Percentiles rank a stretch among this genome's conserved stretches.
These are phyloP conservation scores for Colletes collaris DNA, from an alignment of 2,888 invertebrate species.

Conservation along the genomic window DNA sequence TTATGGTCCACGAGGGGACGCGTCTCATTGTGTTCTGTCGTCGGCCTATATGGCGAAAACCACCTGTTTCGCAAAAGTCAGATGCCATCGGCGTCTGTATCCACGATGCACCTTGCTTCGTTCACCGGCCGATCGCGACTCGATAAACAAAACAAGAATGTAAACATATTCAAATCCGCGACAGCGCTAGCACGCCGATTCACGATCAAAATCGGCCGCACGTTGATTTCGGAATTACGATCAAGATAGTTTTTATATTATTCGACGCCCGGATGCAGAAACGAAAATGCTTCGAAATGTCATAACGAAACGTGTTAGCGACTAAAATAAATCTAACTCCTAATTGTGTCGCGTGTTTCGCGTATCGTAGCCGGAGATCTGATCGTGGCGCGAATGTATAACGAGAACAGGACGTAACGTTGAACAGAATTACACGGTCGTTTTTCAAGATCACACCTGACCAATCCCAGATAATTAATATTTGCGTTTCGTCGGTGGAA, in stretches of 20 bases:
- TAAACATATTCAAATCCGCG: constrained; percentile 59
- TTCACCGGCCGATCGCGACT: constrained; percentile 24
- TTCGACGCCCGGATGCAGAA: too few species aligned
- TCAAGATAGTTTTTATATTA: too few species aligned
- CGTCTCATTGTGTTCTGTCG: constrained; percentile 76
- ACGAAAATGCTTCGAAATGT: too few species aligned
- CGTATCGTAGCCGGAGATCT: constrained; percentile 34
- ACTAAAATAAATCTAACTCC: too few species aligned
- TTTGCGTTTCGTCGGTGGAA: constrained; percentile 9
- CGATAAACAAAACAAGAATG: constrained; percentile 59
- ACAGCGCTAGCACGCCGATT: neutral
- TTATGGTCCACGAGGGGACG: constrained; percentile 77
- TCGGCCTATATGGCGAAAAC: constrained; percentile 66
- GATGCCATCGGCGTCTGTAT: constrained; percentile 44
- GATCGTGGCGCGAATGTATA: constrained; percentile 40
- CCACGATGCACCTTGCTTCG: constrained; percentile 36
- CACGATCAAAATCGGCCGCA: too few species aligned
- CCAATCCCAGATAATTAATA: constrained; percentile 36
- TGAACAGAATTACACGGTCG: constrained; percentile 25
- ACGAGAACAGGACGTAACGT: constrained; percentile 17
- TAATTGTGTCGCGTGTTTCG: neutral
- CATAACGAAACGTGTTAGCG: too few species aligned
- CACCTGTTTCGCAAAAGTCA: constrained; percentile 79
- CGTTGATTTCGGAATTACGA: too few species aligned
- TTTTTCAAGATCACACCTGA: constrained; percentile 34